Conservation (phyloP, 2,113 vertebrate species). For the Pheucticus melanocephalus region DNA sequence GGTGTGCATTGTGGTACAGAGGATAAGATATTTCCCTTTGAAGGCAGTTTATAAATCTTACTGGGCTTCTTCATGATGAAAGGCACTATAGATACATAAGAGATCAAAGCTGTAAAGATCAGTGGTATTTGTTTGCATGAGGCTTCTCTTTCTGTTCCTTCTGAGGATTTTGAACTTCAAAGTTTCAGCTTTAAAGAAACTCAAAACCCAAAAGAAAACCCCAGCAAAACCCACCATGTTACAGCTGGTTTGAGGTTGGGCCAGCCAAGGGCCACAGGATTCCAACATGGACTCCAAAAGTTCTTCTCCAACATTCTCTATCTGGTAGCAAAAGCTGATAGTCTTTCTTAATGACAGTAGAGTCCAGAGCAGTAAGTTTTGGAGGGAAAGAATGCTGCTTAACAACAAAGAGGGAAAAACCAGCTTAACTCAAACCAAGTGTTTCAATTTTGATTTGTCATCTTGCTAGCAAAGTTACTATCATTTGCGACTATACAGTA, state of each 20-base stretch:
- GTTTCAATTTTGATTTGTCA: not conserved
- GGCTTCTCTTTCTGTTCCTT: constrained; percentile 43
- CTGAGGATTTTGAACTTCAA: constrained; percentile 53
- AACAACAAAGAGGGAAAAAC: not conserved
- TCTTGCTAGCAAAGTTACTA: not conserved
- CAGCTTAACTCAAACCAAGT: not conserved
- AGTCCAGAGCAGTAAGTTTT: not conserved
- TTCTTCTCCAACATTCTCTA: not conserved
- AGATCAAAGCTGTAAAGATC: constrained; percentile 63
- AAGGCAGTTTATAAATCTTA: constrained; percentile 61
- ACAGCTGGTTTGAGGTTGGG: not conserved
- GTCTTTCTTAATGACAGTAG: not conserved
- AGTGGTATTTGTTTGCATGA: constrained; percentile 64
- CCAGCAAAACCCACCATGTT: not conserved
- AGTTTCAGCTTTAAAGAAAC: constrained; percentile 51
- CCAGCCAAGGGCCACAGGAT: not conserved
- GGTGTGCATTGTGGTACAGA: not conserved
- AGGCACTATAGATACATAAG: constrained; percentile 49
- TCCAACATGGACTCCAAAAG: not conserved
- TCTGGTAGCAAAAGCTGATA: not conserved
- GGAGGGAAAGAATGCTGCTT: not conserved
- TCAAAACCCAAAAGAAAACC: constrained; percentile 8
- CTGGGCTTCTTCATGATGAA: constrained; percentile 55
- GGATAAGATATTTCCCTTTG: constrained; percentile 34
- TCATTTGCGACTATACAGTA: not conserved